Evolutionary conservation across 2,797 vertebrate species (phyloP).

Genomic region (Myripristis jacobus): DNA sequence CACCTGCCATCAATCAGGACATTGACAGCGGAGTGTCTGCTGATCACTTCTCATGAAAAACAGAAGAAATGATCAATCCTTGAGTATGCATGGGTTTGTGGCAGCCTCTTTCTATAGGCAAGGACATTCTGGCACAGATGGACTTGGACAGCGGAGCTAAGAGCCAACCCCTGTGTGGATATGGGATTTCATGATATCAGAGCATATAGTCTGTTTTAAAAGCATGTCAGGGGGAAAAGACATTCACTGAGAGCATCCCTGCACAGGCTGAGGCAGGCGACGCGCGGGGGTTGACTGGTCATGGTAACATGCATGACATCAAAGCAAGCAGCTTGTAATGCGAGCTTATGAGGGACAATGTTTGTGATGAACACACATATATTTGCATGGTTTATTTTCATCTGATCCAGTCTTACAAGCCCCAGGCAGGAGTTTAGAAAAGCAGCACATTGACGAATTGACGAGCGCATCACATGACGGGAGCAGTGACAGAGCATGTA

Average conservation of each 20-base stretch:
- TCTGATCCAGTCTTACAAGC: slow-evolving; percentile 15
- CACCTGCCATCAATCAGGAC: slow-evolving; percentile 26
- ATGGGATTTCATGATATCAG: slow-evolving; percentile 5
- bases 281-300: not conserved
- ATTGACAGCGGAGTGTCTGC: slow-evolving; percentile 6
- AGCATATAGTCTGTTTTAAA: slow-evolving; percentile 6
- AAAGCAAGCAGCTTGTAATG: slow-evolving; percentile 16
- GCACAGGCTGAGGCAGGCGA: not conserved
- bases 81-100: slow-evolving; percentile 20
- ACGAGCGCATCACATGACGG: slow-evolving; percentile 54
- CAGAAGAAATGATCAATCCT: slow-evolving; percentile 19
- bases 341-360: not conserved
- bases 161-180: not conserved
- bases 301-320: slow-evolving; percentile 3
- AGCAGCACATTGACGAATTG: slow-evolving; percentile 33
- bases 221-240: not conserved
- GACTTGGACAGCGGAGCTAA: slow-evolving; percentile 23
- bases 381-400: slow-evolving; percentile 14
- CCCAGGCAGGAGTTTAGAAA: slow-evolving; percentile 41
- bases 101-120: slow-evolving; percentile 34
- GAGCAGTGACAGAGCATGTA: slow-evolving; percentile 18
- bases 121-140: slow-evolving; percentile 53
- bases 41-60: slow-evolving; percentile 32
- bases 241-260: not conserved
- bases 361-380: slow-evolving; percentile 4